phyloP scores from a whole-genome alignment of 2,113 vertebrate genomes.

The Nothobranchius furzeri region DNA sequence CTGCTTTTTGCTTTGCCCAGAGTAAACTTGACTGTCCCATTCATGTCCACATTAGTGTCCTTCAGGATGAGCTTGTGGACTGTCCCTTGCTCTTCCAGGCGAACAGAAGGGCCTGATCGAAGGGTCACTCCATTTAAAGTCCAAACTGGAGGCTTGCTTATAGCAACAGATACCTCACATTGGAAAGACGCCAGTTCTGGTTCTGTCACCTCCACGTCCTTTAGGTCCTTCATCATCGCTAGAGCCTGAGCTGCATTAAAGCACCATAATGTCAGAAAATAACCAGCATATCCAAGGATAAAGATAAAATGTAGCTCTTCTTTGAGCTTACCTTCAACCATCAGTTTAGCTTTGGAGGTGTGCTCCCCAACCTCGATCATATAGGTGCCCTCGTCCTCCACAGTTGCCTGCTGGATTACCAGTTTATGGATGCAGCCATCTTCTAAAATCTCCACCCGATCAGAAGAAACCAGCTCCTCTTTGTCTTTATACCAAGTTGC shows the following conservation, averaged over 20 bases:
- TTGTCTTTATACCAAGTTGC: slow-evolving; percentile 86
- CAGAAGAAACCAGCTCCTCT: slow-evolving; percentile 79
- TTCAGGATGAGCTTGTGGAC: slow-evolving; percentile 77
- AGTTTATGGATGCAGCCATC: slow-evolving; percentile 89
- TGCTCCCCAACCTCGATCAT: slow-evolving; percentile 86
- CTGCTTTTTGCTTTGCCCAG: slow-evolving; percentile 78
- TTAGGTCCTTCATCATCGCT: slow-evolving; percentile 68
- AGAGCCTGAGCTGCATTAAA: slow-evolving; percentile 71
- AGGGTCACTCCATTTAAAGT: slow-evolving; percentile 77
- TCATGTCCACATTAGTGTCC: slow-evolving; percentile 71
- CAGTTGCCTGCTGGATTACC: slow-evolving; percentile 83
- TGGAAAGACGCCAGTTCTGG: slow-evolving; percentile 69
- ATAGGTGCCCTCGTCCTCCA: slow-evolving; percentile 88
- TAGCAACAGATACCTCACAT: slow-evolving; percentile 78
- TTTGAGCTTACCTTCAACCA: slow-evolving; percentile 86
- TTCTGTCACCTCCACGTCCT: slow-evolving; percentile 71
- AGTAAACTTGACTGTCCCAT: slow-evolving; percentile 76
- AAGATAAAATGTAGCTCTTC: not conserved
- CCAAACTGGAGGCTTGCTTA: slow-evolving; percentile 75
- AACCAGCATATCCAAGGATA: too few species aligned
- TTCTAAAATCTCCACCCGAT: slow-evolving; percentile 84
- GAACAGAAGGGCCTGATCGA: slow-evolving; percentile 50
- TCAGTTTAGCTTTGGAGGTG: slow-evolving; percentile 82
- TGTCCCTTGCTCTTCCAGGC: slow-evolving; percentile 70
- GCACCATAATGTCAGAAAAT: not conserved